A percentile compares a stretch with the other conserved stretches of the same genome.
Conservation (phyloP, 2,888 invertebrate genomes). For the Chelonus formosanus region DNA sequence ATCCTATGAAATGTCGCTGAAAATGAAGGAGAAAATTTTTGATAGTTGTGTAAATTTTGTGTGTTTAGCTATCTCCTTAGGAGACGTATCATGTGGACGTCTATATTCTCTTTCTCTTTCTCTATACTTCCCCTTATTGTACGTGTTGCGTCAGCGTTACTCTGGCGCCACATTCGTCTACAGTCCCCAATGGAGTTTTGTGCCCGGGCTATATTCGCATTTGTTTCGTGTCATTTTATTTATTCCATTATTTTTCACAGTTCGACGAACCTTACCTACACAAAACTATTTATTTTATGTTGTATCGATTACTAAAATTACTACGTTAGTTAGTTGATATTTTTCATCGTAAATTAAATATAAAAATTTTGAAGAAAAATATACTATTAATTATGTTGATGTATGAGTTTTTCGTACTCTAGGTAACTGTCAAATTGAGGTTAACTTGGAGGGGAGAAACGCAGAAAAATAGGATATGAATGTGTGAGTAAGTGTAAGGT, state of each 20-base stretch:
- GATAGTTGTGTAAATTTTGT: slow-evolving; percentile 20
- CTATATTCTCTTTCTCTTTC: background rate
- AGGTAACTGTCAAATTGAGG: no score
- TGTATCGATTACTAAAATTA: slow-evolving; percentile 1
- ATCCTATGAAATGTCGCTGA: slow-evolving; percentile 8
- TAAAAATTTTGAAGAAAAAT: no score
- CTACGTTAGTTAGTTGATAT: background rate
- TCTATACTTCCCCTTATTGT: slow-evolving; percentile 29
- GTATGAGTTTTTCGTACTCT: no score
- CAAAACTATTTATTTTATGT: slow-evolving; percentile 12
- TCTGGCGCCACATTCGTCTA: slow-evolving; percentile 58
- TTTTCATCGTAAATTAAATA: no score
- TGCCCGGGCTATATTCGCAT: slow-evolving; percentile 23
- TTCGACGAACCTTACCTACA: slow-evolving; percentile 28
- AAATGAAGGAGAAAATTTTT: slow-evolving; percentile 1
- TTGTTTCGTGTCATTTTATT: slow-evolving; percentile 32
- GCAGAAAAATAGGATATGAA: no score
- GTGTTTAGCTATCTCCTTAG: background rate
- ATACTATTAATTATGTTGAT: no score
- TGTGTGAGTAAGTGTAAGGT: no score
- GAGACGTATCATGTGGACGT: background rate
- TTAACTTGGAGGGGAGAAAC: no score
- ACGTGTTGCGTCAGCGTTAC: slow-evolving; percentile 60
- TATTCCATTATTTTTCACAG: slow-evolving; percentile 34
- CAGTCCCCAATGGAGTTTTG: slow-evolving; percentile 28